A percentile compares a stretch with the other conserved stretches of the same genome.
Evolutionary conservation across 2,888 invertebrate genomes (phyloP).

Genomic region (Trissoscelio sp.): DNA sequence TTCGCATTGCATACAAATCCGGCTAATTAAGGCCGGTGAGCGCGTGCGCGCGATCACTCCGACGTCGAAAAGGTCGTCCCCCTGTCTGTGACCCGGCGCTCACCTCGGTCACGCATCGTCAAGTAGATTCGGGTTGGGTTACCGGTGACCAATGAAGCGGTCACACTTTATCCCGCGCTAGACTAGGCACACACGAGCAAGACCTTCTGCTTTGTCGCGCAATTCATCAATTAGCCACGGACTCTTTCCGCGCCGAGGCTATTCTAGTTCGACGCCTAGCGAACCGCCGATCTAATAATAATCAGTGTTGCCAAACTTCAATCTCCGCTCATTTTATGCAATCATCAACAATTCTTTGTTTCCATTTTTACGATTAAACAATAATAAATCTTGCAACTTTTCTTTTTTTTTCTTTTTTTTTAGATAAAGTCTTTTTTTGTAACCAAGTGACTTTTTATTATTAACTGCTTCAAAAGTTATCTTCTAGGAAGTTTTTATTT

Average conservation of each 20-base stretch:
- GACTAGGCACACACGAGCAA: slow-evolving; percentile 59
- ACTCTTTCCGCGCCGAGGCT: slow-evolving; percentile 59
- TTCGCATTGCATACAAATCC: slow-evolving; percentile 64
- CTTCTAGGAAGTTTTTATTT: too few relatives aligned
- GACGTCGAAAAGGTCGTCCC: slow-evolving; percentile 70
- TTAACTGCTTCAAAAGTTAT: too few relatives aligned
- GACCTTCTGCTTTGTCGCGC: slow-evolving; percentile 67
- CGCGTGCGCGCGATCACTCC: slow-evolving; percentile 69
- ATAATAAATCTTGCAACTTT: too few relatives aligned
- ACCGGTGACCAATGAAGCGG: slow-evolving; percentile 72
- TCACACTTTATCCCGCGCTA: slow-evolving; percentile 67
- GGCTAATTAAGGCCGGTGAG: slow-evolving; percentile 64
- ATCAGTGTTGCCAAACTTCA: slow-evolving; percentile 46
- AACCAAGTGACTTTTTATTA: too few relatives aligned
- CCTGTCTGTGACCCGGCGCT: slow-evolving; percentile 65
- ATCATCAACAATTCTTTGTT: too few relatives aligned
- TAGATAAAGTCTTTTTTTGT: too few relatives aligned
- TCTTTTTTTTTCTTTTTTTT: too few relatives aligned
- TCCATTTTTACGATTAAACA: too few relatives aligned
- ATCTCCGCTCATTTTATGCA: too few relatives aligned
- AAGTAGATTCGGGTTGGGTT: slow-evolving; percentile 71
- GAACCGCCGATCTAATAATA: slow-evolving; percentile 60
- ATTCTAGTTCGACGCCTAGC: slow-evolving; percentile 61
- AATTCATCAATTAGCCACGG: slow-evolving; percentile 66
- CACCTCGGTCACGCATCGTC: slow-evolving; percentile 70